Percentiles rank a stretch among this genome's conserved stretches.
These are phyloP conservation scores for Patiria miniata DNA, from an alignment of 35 echinoderm and acorn worm species.

Conservation along the genomic window DNA sequence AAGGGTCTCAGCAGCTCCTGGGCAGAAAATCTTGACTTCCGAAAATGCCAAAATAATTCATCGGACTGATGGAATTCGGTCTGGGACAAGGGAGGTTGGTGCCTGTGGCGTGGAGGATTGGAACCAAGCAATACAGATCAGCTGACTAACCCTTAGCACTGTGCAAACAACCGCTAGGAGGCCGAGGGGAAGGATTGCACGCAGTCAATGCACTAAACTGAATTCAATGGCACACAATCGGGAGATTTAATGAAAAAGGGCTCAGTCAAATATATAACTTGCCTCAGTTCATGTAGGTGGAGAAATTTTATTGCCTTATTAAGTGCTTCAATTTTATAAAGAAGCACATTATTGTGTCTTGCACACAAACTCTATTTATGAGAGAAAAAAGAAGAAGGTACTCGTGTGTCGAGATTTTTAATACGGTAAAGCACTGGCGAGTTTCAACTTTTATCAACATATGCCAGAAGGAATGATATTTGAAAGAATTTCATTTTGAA, in stretches of 20 bases:
- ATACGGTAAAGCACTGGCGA: too few species aligned
- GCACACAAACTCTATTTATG: too few species aligned
- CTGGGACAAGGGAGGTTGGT: background rate
- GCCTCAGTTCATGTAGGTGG: conserved; percentile 3
- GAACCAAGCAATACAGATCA: conserved; percentile 24
- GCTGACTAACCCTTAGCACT: conserved; percentile 20
- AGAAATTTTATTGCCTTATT: conserved; percentile 1
- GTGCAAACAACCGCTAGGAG: background rate
- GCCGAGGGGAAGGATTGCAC: background rate
- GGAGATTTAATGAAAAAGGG: conserved; percentile 28
- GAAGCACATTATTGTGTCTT: too few species aligned
- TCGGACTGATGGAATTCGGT: conserved; percentile 20
- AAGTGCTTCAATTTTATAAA: background rate
- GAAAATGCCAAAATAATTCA: conserved; percentile 34
- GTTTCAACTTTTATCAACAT: too few species aligned
- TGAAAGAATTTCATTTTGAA: too few species aligned
- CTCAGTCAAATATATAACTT: background rate
- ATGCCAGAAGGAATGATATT: too few species aligned
- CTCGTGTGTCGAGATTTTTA: too few species aligned
- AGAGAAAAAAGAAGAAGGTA: too few species aligned
- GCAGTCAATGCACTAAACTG: conserved; percentile 24
- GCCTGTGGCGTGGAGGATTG: background rate
- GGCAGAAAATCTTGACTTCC: conserved; percentile 26
- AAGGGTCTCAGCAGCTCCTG: background rate
- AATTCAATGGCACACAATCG: conserved; percentile 10